phyloP scores from a whole-genome alignment of 2,888 invertebrate genomes.

The Asteroscopus sphinx region DNA sequence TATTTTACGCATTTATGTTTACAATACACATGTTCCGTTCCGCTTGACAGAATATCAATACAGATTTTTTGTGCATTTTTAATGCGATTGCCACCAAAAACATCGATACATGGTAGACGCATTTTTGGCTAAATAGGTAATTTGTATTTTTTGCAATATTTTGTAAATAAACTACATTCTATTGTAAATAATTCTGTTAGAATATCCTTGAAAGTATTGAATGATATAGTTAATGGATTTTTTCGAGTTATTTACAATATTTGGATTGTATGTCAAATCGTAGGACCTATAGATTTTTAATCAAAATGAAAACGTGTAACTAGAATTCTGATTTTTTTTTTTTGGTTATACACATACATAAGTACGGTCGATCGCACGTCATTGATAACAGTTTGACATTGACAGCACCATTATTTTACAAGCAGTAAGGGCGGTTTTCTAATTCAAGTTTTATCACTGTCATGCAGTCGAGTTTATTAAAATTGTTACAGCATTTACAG shows the following conservation, averaged over 20 bases:
- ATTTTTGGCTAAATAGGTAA: slow-evolving; percentile 6
- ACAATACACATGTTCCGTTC: slow-evolving; percentile 23
- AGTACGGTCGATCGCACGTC: too few relatives aligned
- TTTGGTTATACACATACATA: too few relatives aligned
- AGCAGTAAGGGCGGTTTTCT: too few relatives aligned
- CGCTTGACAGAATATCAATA: slow-evolving; percentile 17
- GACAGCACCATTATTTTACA: too few relatives aligned
- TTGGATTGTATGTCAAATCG: background rate
- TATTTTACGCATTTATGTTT: slow-evolving; percentile 18
- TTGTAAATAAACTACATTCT: slow-evolving; percentile 24
- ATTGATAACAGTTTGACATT: too few relatives aligned
- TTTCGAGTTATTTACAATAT: background rate
- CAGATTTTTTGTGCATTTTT: slow-evolving; percentile 22
- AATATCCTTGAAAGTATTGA: slow-evolving; percentile 41
- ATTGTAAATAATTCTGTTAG: slow-evolving; percentile 7
- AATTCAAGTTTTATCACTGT: too few relatives aligned
- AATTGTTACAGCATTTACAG: too few relatives aligned
- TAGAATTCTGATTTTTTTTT: slow-evolving; percentile 13
- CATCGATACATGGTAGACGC: slow-evolving; percentile 1
- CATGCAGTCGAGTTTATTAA: too few relatives aligned
- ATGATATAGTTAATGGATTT: background rate
- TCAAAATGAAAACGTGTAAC: background rate
- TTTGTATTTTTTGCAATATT: slow-evolving; percentile 23
- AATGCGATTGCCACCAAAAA: slow-evolving; percentile 9
- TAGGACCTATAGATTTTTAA: background rate